A percentile compares a stretch with the other conserved stretches of the same genome.
Evolutionary conservation across 92 coral and sea anemone species (phyloP).

Genomic region (Phymanthus crucifer): DNA sequence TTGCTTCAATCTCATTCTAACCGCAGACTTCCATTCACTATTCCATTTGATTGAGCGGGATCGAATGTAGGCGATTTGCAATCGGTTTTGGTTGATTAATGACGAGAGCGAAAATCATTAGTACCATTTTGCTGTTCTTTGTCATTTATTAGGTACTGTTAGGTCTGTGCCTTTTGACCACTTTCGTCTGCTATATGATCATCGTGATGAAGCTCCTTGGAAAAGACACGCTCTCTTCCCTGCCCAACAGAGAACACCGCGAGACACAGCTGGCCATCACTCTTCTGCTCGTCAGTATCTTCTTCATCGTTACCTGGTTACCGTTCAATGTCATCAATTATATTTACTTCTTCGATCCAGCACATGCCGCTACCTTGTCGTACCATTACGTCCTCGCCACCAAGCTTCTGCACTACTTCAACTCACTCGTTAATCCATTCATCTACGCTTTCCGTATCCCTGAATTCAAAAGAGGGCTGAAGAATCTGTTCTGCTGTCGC

Average conservation of each 20-base stretch:
- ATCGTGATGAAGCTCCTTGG: conserved; percentile 28
- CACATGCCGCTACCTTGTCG: background rate
- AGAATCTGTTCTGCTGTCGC: conserved; percentile 33
- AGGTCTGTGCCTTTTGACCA: conserved; percentile 41
- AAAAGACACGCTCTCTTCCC: background rate
- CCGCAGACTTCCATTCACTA: too few relatives aligned
- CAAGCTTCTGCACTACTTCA: conserved; percentile 64
- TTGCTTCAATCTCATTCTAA: too few relatives aligned
- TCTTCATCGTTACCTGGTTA: conserved; percentile 56
- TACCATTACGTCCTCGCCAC: conserved; percentile 49
- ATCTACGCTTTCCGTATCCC: conserved; percentile 55
- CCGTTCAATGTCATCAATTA: conserved; percentile 58
- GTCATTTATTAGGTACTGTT: conserved; percentile 34
- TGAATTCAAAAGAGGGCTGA: conserved; percentile 51
- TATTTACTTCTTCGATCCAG: conserved; percentile 15
- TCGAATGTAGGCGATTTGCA: too few relatives aligned
- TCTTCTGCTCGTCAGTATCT: conserved; percentile 44
- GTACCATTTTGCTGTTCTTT: background rate
- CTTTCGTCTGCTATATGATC: conserved; percentile 34
- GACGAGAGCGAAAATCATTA: background rate
- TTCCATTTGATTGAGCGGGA: too few relatives aligned
- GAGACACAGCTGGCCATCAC: conserved; percentile 52
- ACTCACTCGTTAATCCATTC: conserved; percentile 65
- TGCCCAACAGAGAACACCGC: conserved; percentile 13
- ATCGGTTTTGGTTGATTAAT: too few relatives aligned